Conservation (phyloP, 2,888 invertebrate genomes). For the Leptinotarsa haldemani region DNA sequence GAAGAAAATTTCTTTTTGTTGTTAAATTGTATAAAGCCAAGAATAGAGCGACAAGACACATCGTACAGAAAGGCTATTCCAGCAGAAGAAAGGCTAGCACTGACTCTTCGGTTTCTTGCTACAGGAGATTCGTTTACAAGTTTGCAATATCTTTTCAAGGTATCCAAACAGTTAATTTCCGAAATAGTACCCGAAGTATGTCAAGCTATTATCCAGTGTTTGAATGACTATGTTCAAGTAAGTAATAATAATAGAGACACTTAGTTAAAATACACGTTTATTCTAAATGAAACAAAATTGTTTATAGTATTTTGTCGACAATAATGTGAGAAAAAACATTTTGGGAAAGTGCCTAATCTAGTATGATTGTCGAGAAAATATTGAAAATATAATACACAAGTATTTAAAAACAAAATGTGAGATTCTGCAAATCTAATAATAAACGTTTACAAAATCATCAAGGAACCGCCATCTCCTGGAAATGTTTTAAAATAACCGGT, state of each 20-base stretch:
- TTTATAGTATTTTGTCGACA: not conserved
- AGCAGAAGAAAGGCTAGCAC: conserved; percentile 15
- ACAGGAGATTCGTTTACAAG: conserved; percentile 16
- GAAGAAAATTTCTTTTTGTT: conserved; percentile 21
- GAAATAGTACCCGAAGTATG: conserved; percentile 19
- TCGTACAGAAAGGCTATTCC: conserved; percentile 20
- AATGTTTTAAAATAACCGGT: conserved; percentile 2
- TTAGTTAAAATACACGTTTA: conserved; percentile 12
- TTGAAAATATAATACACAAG: not conserved
- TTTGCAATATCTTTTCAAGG: conserved; percentile 11
- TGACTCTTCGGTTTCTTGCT: conserved; percentile 18
- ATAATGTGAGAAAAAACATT: conserved; percentile 5
- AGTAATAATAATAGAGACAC: conserved; percentile 20
- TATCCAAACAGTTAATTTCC: conserved; percentile 11
- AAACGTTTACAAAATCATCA: conserved; percentile 15
- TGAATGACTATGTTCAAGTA: conserved; percentile 15
- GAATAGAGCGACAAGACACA: conserved; percentile 13
- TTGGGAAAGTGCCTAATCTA: conserved; percentile 12
- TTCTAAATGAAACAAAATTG: conserved; percentile 13
- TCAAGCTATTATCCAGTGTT: not conserved
- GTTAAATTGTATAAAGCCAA: conserved; percentile 25
- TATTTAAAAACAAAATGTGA: conserved; percentile 20
- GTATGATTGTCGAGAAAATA: conserved; percentile 15
- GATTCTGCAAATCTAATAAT: conserved; percentile 18
- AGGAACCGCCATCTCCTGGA: conserved; percentile 1